A percentile compares a stretch with the other conserved stretches of the same genome.
Conservation (phyloP, 2,797 vertebrate species). For the Remorina albescens region DNA sequence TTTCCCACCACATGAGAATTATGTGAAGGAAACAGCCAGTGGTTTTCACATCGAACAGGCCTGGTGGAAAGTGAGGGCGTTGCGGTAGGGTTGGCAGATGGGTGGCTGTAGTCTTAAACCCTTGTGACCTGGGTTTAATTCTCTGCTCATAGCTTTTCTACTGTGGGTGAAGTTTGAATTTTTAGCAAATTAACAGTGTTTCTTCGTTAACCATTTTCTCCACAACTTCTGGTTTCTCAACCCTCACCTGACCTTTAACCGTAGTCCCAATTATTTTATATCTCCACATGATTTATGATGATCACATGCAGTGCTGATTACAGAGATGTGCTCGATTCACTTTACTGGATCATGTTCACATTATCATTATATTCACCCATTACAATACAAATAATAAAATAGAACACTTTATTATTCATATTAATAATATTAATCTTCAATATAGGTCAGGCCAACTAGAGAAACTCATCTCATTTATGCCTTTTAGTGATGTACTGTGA, state of each 20-base stretch:
- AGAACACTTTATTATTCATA: no score
- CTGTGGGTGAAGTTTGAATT: slow-evolving; percentile 24
- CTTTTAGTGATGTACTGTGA: background rate
- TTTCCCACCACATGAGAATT: slow-evolving; percentile 47
- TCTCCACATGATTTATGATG: slow-evolving; percentile 48
- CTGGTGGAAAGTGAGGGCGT: slow-evolving; percentile 60
- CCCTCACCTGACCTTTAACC: slow-evolving; percentile 45
- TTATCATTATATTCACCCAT: slow-evolving; percentile 20
- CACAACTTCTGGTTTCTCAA: slow-evolving; percentile 44
- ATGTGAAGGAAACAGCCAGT: slow-evolving; percentile 45
- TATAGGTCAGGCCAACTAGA: background rate
- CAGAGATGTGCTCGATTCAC: slow-evolving; percentile 31
- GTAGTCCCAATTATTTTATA: slow-evolving; percentile 21
- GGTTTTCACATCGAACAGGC: slow-evolving; percentile 47
- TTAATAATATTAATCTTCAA: background rate
- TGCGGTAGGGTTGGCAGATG: slow-evolving; percentile 52
- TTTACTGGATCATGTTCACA: slow-evolving; percentile 43
- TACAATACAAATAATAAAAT: background rate
- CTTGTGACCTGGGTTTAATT: slow-evolving; percentile 59
- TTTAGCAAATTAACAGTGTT: slow-evolving; percentile 31
- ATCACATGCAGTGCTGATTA: slow-evolving; percentile 45
- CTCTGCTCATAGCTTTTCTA: slow-evolving; percentile 45
- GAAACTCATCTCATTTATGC: background rate
- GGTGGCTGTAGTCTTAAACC: slow-evolving; percentile 55
- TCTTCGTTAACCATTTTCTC: slow-evolving; percentile 24